Conservation (phyloP, 2,113 vertebrate genomes). For the Panthera uncia region DNA sequence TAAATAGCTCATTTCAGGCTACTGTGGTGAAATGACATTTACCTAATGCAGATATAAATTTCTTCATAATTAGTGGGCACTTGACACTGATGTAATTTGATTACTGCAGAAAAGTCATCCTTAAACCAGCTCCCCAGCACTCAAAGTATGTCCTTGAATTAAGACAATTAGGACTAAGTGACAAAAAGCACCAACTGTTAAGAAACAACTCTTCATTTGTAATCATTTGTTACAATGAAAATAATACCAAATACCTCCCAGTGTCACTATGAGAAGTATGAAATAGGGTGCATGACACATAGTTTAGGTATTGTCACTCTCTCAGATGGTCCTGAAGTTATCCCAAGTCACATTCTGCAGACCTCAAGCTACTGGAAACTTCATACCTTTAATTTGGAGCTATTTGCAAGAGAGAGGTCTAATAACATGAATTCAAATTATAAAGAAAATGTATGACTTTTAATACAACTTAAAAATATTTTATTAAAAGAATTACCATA, state of each 20-base stretch:
- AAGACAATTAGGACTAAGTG: slow-evolving; percentile 47
- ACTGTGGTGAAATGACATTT: slow-evolving; percentile 94
- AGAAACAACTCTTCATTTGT: not conserved
- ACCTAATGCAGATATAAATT: slow-evolving; percentile 94
- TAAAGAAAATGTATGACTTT: not conserved
- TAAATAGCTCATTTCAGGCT: slow-evolving; percentile 84
- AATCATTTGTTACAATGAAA: not conserved
- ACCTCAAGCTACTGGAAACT: not conserved
- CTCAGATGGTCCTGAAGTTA: not conserved
- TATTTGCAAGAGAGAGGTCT: slow-evolving; percentile 13
- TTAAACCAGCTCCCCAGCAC: slow-evolving; percentile 85
- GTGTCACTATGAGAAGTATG: not conserved
- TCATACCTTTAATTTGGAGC: not conserved
- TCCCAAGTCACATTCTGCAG: not conserved
- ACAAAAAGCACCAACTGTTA: slow-evolving; percentile 58
- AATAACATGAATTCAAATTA: not conserved
- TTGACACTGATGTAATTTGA: slow-evolving; percentile 94
- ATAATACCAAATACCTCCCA: not conserved
- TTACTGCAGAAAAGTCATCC: slow-evolving; percentile 86
- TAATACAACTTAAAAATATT: not conserved
- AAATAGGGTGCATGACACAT: not conserved
- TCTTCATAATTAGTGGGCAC: slow-evolving; percentile 91
- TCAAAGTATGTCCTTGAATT: slow-evolving; percentile 73
- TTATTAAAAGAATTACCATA: not conserved
- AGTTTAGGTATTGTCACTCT: not conserved